Conservation (phyloP, 1,140 invertebrate species). For the Prorops nasuta region DNA sequence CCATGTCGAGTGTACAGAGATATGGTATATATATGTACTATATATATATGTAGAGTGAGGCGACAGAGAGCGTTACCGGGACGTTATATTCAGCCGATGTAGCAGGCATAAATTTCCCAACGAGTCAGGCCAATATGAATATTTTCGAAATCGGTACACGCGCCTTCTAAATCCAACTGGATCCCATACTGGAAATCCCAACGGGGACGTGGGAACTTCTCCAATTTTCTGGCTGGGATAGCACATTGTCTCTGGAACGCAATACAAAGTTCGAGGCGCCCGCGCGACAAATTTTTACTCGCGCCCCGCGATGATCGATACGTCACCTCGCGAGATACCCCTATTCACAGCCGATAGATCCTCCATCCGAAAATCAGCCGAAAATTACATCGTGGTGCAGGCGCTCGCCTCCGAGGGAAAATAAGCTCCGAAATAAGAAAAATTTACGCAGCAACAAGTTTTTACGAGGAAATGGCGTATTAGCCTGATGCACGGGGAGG, state of each 20-base stretch:
- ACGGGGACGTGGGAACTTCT: constrained; percentile 25
- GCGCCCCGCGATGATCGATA: constrained; percentile 3
- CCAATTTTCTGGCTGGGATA: constrained; percentile 31
- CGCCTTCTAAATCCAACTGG: constrained; percentile 13
- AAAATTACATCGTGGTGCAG: too few species aligned
- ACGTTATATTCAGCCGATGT: constrained; percentile 21
- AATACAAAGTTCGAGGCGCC: constrained; percentile 14
- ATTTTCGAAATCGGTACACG: constrained; percentile 34
- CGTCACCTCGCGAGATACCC: too few species aligned
- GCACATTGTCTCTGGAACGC: constrained; percentile 23
- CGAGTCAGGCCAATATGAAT: constrained; percentile 24
- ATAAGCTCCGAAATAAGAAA: too few species aligned
- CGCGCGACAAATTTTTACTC: background rate
- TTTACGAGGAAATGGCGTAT: too few species aligned
- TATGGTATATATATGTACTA: too few species aligned
- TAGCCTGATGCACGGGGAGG: too few species aligned
- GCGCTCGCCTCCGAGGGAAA: too few species aligned
- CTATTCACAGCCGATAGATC: too few species aligned
- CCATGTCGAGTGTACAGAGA: constrained; percentile 1
- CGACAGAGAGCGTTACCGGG: constrained; percentile 4
- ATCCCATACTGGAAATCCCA: constrained; percentile 18
- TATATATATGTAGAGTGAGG: too few species aligned
- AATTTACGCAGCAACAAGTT: too few species aligned
- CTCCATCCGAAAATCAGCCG: too few species aligned
- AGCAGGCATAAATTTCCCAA: constrained; percentile 26